Evolutionary conservation across 2,797 vertebrate genomes (phyloP).

Genomic region (Naso thynnoides): DNA sequence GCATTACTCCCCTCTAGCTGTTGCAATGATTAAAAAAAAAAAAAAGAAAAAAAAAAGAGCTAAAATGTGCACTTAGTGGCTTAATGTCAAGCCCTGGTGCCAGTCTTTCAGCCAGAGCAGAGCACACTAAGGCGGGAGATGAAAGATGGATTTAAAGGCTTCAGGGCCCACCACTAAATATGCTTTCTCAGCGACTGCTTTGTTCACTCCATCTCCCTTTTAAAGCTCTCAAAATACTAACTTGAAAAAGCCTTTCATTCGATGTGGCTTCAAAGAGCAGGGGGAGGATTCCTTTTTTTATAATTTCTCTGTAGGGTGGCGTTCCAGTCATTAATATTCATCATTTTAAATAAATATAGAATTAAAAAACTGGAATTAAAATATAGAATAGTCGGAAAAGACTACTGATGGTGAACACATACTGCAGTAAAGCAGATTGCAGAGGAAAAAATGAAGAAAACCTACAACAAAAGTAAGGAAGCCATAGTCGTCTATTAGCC

Average conservation of each 20-base stretch:
- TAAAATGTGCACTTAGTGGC: conserved; percentile 67
- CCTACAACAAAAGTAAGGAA: conserved; percentile 3
- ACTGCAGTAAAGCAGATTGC: conserved; percentile 38
- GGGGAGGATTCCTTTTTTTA: conserved; percentile 21
- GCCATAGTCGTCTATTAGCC: not conserved
- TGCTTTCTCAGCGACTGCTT: conserved; percentile 76
- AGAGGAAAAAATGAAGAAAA: conserved; percentile 32
- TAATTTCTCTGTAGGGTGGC: conserved; percentile 35
- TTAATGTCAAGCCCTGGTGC: conserved; percentile 67
- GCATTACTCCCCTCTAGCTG: conserved; percentile 30
- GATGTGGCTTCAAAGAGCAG: conserved; percentile 71
- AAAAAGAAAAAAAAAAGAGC: no score
- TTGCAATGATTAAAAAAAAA: conserved; percentile 34
- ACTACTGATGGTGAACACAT: conserved; percentile 31
- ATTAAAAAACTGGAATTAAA: conserved; percentile 45
- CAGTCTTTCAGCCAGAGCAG: conserved; percentile 55
- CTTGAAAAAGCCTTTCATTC: conserved; percentile 72
- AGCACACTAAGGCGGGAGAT: conserved; percentile 63
- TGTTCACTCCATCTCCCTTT: conserved; percentile 75
- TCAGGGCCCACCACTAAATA: conserved; percentile 66
- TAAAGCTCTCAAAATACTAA: conserved; percentile 75
- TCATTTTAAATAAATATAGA: conserved; percentile 49
- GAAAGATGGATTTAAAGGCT: conserved; percentile 78
- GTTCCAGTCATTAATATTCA: conserved; percentile 62
- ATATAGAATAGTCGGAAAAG: conserved; percentile 34